Conservation (phyloP, 2,797 vertebrate genomes). For the Pseudochirops cupreus region DNA sequence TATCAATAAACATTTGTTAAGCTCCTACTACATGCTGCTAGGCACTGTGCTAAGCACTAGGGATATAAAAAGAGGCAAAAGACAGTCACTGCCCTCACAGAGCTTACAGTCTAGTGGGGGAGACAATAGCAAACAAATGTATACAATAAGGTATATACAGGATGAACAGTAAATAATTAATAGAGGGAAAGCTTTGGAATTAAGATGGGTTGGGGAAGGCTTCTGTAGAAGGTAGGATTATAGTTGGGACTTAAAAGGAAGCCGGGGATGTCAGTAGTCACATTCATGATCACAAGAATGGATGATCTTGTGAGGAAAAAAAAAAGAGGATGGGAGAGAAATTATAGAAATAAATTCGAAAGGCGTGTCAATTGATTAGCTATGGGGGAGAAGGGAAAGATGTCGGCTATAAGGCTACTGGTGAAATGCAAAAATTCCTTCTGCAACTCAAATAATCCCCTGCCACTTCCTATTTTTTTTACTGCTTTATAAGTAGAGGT, state of each 20-base stretch:
- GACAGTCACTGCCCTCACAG: background rate
- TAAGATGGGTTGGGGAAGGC: background rate
- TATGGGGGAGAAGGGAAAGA: background rate
- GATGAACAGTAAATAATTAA: background rate
- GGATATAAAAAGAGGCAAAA: background rate
- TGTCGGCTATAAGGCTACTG: background rate
- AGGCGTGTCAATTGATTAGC: background rate
- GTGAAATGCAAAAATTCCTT: constrained; percentile 17
- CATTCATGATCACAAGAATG: background rate
- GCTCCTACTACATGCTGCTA: background rate
- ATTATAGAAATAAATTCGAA: background rate
- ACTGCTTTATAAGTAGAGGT: constrained; percentile 43
- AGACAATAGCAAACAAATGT: background rate
- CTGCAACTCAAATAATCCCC: constrained; percentile 52
- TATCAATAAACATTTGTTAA: background rate
- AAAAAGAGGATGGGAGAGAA: background rate
- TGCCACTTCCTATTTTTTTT: background rate
- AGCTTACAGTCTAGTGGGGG: background rate
- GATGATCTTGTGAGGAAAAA: background rate
- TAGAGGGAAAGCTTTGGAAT: background rate
- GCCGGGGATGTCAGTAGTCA: background rate
- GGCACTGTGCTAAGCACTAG: too few species aligned
- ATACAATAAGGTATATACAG: background rate
- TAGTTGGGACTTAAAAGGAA: background rate
- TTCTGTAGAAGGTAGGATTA: background rate